Base-by-base conservation (phyloP, 2,888 invertebrate species). In the Limnephilus rhombicus region DNA sequence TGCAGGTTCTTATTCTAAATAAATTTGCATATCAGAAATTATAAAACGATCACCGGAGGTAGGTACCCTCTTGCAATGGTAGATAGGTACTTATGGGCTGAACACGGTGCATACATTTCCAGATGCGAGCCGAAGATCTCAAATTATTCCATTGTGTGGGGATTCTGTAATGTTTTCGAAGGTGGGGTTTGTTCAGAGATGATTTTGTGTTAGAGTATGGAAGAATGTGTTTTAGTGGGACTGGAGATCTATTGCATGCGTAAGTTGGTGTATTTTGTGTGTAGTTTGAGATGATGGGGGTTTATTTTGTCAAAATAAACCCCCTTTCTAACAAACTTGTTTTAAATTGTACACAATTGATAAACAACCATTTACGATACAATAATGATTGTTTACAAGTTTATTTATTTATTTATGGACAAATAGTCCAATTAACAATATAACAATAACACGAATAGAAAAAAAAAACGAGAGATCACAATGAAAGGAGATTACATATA, bases 21-120 rank as follows among this genome's bases (percentile, higher is more conserved):
- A 53, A 29, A 90, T 90, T 90, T 90, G 90, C 90, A 90, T 90
- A 90, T 90, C 90, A 90, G 90, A 80, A 90, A 49, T 90, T 68
- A 90, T 53, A 83, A 82, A 53, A 90, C 83, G 90, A 90, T 82
- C 83, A 68, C n/a, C 18, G 18, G 53, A 68, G 68, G 68, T 68
- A 24, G 68, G 68, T 68, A 68, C 24, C 68, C 24, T 24, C 68
- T 24, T 24, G 68, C 68, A 9, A 9, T 68, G 68, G 68, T 24
- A 68, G 24, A 9, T 68, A 24, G 68, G 90, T 15, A 31, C 41
- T 49, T 88, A 37, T 34, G 18, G 80, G 68, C 5, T 68, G 49
- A 45, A 29, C 88, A 68, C 68, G 88, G 15, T 53, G 88, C 88
- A 45, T 81, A 45, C n/a, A 29, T 49, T 82, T 29, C 49, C 68